A percentile compares a stretch with the other conserved stretches of the same genome.
Evolutionary conservation across 64 coral and sea anemone genomes (phyloP).

Genomic region (Stichodactyla helianthus): DNA sequence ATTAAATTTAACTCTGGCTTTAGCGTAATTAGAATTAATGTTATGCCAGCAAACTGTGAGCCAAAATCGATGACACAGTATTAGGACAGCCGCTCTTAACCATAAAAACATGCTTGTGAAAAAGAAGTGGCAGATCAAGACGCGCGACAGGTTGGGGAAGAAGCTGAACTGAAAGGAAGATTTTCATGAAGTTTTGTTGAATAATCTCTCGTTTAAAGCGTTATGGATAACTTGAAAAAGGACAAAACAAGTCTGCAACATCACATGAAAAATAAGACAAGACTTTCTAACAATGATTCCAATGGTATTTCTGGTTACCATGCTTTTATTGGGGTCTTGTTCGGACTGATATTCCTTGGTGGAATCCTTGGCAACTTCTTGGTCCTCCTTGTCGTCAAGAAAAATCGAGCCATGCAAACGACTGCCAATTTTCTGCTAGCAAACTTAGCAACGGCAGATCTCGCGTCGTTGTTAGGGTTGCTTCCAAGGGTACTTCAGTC

Average conservation of each 20-base stretch:
- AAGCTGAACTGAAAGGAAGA: no score
- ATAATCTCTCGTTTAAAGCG: no score
- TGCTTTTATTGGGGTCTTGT: not conserved
- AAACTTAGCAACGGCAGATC: slow-evolving; percentile 48
- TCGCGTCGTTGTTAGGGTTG: slow-evolving; percentile 25
- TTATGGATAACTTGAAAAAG: not conserved
- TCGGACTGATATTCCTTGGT: not conserved
- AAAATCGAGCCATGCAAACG: slow-evolving; percentile 26
- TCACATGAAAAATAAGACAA: not conserved
- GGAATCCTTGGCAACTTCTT: not conserved
- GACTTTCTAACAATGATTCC: not conserved
- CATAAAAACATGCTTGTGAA: not conserved
- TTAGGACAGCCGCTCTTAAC: not conserved
- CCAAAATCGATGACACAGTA: not conserved
- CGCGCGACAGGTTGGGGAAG: no score
- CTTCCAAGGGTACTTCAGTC: slow-evolving; percentile 24
- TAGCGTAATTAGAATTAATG: not conserved
- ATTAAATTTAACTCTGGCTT: not conserved
- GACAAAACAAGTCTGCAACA: not conserved
- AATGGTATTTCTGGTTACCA: not conserved
- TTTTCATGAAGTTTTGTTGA: not conserved
- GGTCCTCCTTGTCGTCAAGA: slow-evolving; percentile 30
- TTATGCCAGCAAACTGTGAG: not conserved
- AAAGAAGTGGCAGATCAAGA: not conserved
- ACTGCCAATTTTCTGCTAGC: slow-evolving; percentile 52